Evolutionary conservation across 2,113 vertebrate genomes (phyloP).

Genomic region (Empidonax alnorum): DNA sequence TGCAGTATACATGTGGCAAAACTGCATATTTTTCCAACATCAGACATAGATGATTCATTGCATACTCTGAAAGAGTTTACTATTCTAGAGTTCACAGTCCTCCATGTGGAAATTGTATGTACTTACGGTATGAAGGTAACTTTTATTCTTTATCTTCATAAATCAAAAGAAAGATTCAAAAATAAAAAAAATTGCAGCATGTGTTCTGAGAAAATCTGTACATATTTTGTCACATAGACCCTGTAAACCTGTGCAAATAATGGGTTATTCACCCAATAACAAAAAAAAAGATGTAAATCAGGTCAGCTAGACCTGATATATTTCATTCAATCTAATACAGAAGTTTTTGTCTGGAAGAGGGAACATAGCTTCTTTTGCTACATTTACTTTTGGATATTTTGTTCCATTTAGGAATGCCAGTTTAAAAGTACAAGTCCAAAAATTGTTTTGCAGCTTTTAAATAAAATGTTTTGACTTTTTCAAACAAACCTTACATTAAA

Average conservation of each 20-base stretch:
- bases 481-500: neutral
- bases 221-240: neutral
- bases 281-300: neutral
- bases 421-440: neutral
- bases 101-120: neutral
- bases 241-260: neutral
- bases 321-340: neutral
- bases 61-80: neutral
- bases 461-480: neutral
- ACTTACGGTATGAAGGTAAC: neutral
- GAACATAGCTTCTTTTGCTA: neutral
- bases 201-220: neutral
- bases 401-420: neutral
- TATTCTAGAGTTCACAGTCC: neutral
- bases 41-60: neutral
- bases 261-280: neutral
- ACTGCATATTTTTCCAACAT: neutral
- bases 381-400: neutral
- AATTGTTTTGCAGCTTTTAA: neutral
- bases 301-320: neutral
- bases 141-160: neutral
- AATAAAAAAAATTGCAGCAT: neutral
- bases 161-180: conserved; percentile 15
- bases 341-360: neutral
- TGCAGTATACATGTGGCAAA: neutral